Evolutionary conservation across 2,113 vertebrate genomes (phyloP).

Genomic region (Halcyon senegalensis): DNA sequence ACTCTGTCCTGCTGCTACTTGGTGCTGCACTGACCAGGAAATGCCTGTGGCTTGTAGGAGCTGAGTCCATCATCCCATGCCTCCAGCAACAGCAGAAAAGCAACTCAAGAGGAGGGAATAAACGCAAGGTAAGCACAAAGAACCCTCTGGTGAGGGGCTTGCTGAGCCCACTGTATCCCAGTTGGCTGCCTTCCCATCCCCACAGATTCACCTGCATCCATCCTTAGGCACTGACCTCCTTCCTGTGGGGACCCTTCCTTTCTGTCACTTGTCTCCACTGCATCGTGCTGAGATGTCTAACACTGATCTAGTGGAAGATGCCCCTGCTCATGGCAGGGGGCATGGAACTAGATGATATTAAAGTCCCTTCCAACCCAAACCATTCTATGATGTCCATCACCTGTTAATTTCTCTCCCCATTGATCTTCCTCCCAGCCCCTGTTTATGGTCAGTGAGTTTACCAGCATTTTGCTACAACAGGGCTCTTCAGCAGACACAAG

Average conservation of each 20-base stretch:
- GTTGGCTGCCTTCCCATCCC: background rate
- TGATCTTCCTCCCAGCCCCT: background rate
- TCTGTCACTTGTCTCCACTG: background rate
- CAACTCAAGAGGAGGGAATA: background rate
- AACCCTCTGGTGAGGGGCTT: background rate
- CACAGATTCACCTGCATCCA: background rate
- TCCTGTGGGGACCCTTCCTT: background rate
- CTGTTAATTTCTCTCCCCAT: background rate
- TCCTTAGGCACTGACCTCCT: background rate
- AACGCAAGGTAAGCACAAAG: background rate
- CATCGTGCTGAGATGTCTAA: background rate
- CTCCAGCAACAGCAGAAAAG: background rate
- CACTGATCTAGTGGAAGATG: background rate
- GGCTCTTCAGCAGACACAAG: background rate
- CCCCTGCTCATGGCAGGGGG: too few species aligned
- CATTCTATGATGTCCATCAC: background rate
- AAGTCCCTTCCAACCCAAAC: background rate
- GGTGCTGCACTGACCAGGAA: background rate
- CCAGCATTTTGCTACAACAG: background rate
- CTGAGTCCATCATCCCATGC: background rate
- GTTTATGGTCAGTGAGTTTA: background rate
- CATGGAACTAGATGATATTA: too few species aligned
- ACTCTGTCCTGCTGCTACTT: fast-evolving
- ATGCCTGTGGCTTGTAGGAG: fast-evolving
- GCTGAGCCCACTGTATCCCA: background rate